Evolutionary conservation across 1,140 invertebrate species (phyloP).

Genomic region (Zaprionus nigranus): DNA sequence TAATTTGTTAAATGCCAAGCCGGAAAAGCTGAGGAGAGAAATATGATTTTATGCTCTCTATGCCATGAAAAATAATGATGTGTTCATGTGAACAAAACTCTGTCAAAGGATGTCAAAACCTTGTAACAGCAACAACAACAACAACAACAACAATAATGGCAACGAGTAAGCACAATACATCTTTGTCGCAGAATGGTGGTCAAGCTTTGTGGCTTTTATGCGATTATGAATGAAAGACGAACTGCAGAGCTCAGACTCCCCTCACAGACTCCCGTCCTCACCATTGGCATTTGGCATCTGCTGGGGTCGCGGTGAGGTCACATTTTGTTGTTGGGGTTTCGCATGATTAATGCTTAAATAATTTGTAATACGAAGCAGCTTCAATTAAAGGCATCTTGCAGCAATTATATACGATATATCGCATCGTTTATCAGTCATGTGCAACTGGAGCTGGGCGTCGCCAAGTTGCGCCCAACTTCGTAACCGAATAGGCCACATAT

Average conservation of each 20-base stretch:
- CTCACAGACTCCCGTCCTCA: not conserved
- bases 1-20: slow-evolving; percentile 71
- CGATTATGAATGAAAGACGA: slow-evolving; percentile 33
- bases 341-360: slow-evolving; percentile 77
- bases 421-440: slow-evolving; percentile 25
- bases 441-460: slow-evolving; percentile 19
- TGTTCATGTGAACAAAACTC: slow-evolving; percentile 72
- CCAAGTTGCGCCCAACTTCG: slow-evolving; percentile 24
- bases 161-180: slow-evolving; percentile 26
- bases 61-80: slow-evolving; percentile 79
- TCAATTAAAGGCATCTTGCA: slow-evolving; percentile 63
- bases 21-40: slow-evolving; percentile 19
- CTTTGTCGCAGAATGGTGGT: slow-evolving; percentile 22
- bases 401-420: slow-evolving; percentile 54
- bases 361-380: slow-evolving; percentile 69
- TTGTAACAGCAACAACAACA: slow-evolving; percentile 54
- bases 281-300: not conserved
- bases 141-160: not conserved
- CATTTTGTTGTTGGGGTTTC: slow-evolving; percentile 53
- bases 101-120: slow-evolving; percentile 82
- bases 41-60: slow-evolving; percentile 61
- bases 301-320: not conserved
- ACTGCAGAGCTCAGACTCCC: not conserved
- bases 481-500: slow-evolving; percentile 43
- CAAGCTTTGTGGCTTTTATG: slow-evolving; percentile 45